Base-by-base conservation (phyloP, 2,888 invertebrate species). In the Synergus laeviventris region DNA sequence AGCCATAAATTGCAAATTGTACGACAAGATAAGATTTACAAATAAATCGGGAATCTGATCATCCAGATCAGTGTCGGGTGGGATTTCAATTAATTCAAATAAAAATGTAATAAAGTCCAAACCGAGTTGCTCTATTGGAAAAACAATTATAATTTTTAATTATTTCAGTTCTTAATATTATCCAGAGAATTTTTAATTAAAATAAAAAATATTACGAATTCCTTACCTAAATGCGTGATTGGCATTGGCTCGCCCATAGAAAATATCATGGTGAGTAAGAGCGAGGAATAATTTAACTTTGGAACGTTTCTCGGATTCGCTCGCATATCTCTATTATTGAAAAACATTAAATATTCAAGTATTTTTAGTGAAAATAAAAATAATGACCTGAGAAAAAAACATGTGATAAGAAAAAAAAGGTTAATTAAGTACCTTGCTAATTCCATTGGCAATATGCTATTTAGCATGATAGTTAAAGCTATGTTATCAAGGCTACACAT, bases 201-300 rank as follows among this genome's bases (percentile, higher is more conserved):
- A 59, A 54, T 73, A 73, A 45, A 45, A n/a, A 36, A 49, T 54
- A 76, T 31, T 49, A 21, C 49, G 24, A 42, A 59, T 8, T 61
- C n/a, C 73, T 31, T 45, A 97, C 97, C 97, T 89, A 96, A 95
- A 92, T 98, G 96, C 74, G 96, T 96, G 75, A 97, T 93, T 2
- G 98, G 98, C 92, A 98, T 94, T 66, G 94, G 94, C 89, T 98
- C 97, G 0, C 96, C 98, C 93, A 97, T 96, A 75, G 97, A 97
- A 89, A 98, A 95, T 73, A 98, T 94, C 94, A 97, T 96, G 73
- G 97, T 96, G 77, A 98, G 92, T 83, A 98, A 93, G 79, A 96
- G 93, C 1, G 96, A 95, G 24, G 97, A 96, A 91, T 97, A 96
- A 84, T 95, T 95, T 81, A 97, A 93, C 84, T 96, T 95, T 84